Evolutionary conservation across 1,140 invertebrate genomes (phyloP), one percentile per base, ranked within the genome.

Genomic region (Achatina immaculata): DNA sequence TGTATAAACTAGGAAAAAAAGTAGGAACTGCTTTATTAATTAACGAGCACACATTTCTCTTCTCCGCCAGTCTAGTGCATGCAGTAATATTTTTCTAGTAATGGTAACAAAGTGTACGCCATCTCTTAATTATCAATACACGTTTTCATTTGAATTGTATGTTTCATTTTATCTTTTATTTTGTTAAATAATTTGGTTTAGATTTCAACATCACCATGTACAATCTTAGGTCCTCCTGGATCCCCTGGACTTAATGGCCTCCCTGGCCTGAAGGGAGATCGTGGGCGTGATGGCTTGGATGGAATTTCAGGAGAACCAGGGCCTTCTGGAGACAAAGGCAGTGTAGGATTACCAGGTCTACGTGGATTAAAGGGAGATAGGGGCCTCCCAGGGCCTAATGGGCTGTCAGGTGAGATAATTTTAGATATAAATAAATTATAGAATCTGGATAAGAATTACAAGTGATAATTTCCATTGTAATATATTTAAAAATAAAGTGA

Each of bases 211-310:
- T 62, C 3, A 34, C 58, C 7, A 34, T 55, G 9, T 31, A 62
- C 2, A 62, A 62, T 62, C 16, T 62, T 31, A 62, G 86, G 86
- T 74, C 78, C 76, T 24, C 81, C 83, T 73, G 88, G 89, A n/a
- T 82, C 55, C 24, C 82, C 83, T 66, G 89, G 89, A 36, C 78
- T 83, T 11, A 71, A 82, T 38, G 89, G 89, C 51, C 69, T 80
- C 14, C 80, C 84, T 55, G 90, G 90, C 45, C 78, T 72, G 0
- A 85, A 85, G 62, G 87, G 87, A 55, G 84, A 83, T 0, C 34
- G 31, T 36, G 87, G 87, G 42, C 69, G 81, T 31, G 38, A 43
- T 80, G 81, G 81, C 28, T 31, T 45, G 43, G 83, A 84, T 62
- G 84, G 84, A 36, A 36, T 42, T 14, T 75, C 83, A 55, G 81